Evolutionary conservation across 2,113 vertebrate genomes (phyloP).

Genomic region (Grus americana): DNA sequence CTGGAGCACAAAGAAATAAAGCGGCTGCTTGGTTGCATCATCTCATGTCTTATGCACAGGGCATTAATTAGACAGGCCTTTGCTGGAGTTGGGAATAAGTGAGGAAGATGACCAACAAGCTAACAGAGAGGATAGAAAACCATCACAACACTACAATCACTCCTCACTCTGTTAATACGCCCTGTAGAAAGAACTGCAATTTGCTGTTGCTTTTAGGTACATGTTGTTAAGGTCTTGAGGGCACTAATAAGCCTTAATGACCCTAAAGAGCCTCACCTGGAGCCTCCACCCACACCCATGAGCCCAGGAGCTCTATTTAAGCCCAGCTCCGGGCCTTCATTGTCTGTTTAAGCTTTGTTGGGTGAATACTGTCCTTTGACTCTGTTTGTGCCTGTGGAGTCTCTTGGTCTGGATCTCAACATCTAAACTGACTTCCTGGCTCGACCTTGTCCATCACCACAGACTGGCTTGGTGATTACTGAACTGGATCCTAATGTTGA

Average conservation of each 20-base stretch:
- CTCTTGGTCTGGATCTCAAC: accelerated
- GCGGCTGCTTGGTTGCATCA: not conserved
- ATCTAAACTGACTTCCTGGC: accelerated
- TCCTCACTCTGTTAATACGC: not conserved
- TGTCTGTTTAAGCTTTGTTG: accelerated
- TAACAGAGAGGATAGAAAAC: not conserved
- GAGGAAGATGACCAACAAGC: not conserved
- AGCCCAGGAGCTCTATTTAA: not conserved
- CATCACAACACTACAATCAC: not conserved
- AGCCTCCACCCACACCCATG: not conserved
- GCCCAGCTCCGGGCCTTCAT: accelerated
- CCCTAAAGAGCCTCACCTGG: not conserved
- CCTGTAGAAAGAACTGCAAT: not conserved
- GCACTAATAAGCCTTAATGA: not conserved
- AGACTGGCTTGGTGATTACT: accelerated
- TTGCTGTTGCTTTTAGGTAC: not conserved
- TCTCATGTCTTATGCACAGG: not conserved
- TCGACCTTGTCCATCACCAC: accelerated
- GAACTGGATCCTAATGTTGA: not conserved
- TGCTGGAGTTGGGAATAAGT: not conserved
- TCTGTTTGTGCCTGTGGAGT: accelerated
- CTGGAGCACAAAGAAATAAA: not conserved
- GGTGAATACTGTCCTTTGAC: accelerated
- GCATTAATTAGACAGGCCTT: not conserved
- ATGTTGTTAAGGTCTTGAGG: not conserved